Evolutionary conservation across 1,140 invertebrate genomes (phyloP), one percentile per base, ranked within the genome.

Genomic region (Melitaea cinxia): DNA sequence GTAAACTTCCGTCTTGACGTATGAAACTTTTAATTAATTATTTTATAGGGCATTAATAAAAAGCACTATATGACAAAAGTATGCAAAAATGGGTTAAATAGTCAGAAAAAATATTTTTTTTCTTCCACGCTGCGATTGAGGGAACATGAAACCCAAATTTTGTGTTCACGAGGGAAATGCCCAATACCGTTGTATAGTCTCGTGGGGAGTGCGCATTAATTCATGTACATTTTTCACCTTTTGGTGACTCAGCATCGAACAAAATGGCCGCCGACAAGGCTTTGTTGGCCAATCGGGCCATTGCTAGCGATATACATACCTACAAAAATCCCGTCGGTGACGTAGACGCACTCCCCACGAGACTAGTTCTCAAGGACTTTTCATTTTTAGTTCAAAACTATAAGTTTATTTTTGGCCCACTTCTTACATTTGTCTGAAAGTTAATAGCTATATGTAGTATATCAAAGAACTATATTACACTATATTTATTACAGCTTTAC

Each of bases 311-410:
- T 74, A 85, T 86, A 91, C 88, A 88, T 91, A 91, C 82, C 87
- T 89, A 89, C 83, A 88, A 89, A 87, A 84, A 82, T 86, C 77
- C 73, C 74, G 74, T 73, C 76, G 72, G 77, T 89, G 85, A 91
- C 87, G 88, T 91, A 80, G 63, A 39, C 69, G 83, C 80, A 89
- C 89, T 91, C 82, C 89, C 78, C 77, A 88, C 85, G 89, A 92
- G 89, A 89, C 89, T 91, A 88, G 58, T 88, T 91, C 84, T 88
- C 91, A 91, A 91, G 91, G 88, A 91, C 91, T 91, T 91, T 91
- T 85, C 64, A 83, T 88, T 88, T 88, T 82, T 82, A 87, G 73
- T 79, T 83, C 72, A 63, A 73, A 73, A 69, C 63, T 76, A 70
- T 71, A 47, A 49, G 54, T 70, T 70, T 82, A 80, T 75, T 83